Base-by-base conservation (phyloP, 2,113 vertebrate genomes). In the Odobenus rosmarus region DNA sequence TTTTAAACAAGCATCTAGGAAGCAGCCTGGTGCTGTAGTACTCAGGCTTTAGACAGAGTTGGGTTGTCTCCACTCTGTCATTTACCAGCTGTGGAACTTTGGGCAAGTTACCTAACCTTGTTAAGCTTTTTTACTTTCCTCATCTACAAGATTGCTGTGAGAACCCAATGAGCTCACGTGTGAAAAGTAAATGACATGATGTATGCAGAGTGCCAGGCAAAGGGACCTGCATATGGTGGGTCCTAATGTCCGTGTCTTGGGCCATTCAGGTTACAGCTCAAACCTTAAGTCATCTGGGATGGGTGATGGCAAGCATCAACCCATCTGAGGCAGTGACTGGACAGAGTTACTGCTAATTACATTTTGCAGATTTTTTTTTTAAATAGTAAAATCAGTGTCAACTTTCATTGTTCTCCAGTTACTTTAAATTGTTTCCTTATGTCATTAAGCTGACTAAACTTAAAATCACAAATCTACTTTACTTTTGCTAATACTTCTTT, bases 401-500 rank as follows among this genome's bases (percentile, higher is more conserved):
- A 46, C 31, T 96, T 88, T 90, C 28, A 72, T 74, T 69, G 49
- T 76, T 94, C 92, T 46, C 42, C 14, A 88, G 77, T 49, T 49
- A 91, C 53, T 92, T 67, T 82, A 86, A 89, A 82, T 72, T 59
- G 4, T 77, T 88, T 94, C 88, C n/a, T 87, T 87, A 53, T 14
- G 85, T 96, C n/a, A 62, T 84, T 88, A 81, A 94, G 18, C 21
- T 94, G 79, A 76, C 46, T 55, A 92, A 83, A 51, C 67, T 85
- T 91, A 90, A 93, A 90, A 87, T 89, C 64, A 80, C 61, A 14
- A 93, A 26, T 95, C 61, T 15, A 59, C 39, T 64, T 96, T 67
- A 67, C 24, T 92, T 90, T 76, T 95, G 90, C 74, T 86, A 86
- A n/a, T 91, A 88, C 26, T 93, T 90, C 59, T 88, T 69, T 90